Conservation (phyloP, 2,888 invertebrate species). For the Calliopum simillimum region DNA sequence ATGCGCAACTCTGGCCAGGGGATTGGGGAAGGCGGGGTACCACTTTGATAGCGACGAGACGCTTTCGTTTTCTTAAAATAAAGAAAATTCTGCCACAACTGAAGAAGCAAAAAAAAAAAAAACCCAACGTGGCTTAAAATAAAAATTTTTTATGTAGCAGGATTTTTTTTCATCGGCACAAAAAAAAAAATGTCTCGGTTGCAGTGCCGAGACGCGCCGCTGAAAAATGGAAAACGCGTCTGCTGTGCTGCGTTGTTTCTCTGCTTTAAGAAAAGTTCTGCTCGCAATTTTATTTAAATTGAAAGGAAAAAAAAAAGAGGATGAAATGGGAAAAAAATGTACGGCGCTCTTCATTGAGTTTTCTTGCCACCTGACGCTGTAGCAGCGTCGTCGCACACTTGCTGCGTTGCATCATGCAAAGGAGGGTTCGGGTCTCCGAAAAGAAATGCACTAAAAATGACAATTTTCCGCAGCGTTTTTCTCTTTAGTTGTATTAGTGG, state of each 20-base stretch:
- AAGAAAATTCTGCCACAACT: background rate
- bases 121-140: conserved; percentile 6
- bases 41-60: conserved; percentile 3
- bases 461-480: too few relatives aligned
- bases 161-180: conserved; percentile 41
- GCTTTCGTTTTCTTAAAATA: conserved; percentile 27
- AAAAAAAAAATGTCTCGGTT: conserved; percentile 16
- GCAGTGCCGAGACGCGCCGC: conserved; percentile 10
- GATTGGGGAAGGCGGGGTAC: background rate
- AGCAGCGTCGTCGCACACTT: background rate
- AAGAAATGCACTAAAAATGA: too few relatives aligned
- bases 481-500: too few relatives aligned
- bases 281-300: background rate
- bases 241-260: conserved; percentile 5
- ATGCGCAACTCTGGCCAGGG: background rate
- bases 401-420: too few relatives aligned
- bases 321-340: conserved; percentile 19
- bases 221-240: conserved; percentile 8
- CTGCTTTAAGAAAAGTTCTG: conserved; percentile 1
- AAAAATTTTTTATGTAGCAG: conserved; percentile 38
- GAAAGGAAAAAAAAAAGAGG: too few relatives aligned
- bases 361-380: conserved; percentile 18
- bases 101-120: background rate
- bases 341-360: conserved; percentile 6
- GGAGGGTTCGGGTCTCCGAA: too few relatives aligned